These are phyloP conservation scores for Bradynema listronoti DNA, from an alignment of 1,140 invertebrate genomes.

Conservation along the genomic window DNA sequence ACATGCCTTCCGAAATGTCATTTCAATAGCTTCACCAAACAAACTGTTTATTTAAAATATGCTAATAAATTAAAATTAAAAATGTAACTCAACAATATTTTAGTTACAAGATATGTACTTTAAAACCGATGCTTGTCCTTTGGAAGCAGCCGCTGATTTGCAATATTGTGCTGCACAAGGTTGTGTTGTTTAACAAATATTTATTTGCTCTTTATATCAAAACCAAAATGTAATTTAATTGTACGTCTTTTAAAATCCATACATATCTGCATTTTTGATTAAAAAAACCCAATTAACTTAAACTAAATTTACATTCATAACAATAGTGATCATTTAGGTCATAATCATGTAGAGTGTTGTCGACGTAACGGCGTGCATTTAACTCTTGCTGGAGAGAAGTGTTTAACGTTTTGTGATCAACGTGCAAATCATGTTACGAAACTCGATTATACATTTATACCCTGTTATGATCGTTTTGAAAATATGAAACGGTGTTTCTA, in stretches of 20 bases:
- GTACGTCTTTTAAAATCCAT: not conserved
- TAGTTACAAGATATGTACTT: conserved; percentile 48
- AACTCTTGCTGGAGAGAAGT: conserved; percentile 48
- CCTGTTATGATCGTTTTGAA: conserved; percentile 53
- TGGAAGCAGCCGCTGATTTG: conserved; percentile 47
- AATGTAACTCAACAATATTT: conserved; percentile 1
- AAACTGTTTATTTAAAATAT: conserved; percentile 20
- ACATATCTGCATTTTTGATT: not conserved
- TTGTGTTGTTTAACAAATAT: not conserved
- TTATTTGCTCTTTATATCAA: not conserved
- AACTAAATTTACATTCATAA: not conserved
- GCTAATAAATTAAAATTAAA: conserved; percentile 13
- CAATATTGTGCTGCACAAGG: conserved; percentile 30
- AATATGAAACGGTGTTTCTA: conserved; percentile 52
- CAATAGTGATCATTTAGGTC: conserved; percentile 49
- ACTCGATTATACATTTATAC: conserved; percentile 45
- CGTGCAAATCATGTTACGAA: conserved; percentile 40
- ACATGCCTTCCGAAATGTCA: conserved; percentile 48
- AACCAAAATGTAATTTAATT: not conserved
- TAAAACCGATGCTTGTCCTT: conserved; percentile 47
- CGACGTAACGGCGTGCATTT: conserved; percentile 40
- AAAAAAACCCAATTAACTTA: not conserved
- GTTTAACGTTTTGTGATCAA: conserved; percentile 50
- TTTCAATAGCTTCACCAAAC: conserved; percentile 40
- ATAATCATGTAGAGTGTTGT: conserved; percentile 31